These are phyloP conservation scores for Elephas maximus DNA, from an alignment of 2,113 vertebrate genomes.

Conservation along the genomic window DNA sequence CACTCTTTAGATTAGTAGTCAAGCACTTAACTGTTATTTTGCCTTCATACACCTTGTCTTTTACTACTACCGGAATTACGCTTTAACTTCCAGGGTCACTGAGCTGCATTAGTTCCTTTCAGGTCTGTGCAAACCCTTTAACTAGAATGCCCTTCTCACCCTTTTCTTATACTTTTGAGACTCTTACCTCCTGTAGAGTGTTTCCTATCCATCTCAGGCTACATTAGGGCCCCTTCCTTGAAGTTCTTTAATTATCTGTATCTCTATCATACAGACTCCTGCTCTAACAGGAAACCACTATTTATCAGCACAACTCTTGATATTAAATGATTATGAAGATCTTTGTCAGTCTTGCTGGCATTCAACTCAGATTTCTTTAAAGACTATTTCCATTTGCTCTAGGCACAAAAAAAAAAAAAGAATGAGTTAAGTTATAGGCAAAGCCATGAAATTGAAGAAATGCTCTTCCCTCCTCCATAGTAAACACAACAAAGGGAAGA, in stretches of 20 bases:
- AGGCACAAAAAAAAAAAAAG: neutral
- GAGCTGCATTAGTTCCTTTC: neutral
- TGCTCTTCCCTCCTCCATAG: neutral
- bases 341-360: neutral
- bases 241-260: neutral
- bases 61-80: neutral
- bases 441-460: neutral
- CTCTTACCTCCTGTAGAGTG: neutral
- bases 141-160: neutral
- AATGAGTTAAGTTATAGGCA: neutral
- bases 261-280: neutral
- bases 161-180: neutral
- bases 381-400: neutral
- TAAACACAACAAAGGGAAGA: slow-evolving; percentile 6
- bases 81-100: neutral
- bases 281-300: neutral
- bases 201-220: neutral
- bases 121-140: neutral
- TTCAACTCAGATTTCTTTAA: slow-evolving; percentile 19
- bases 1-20: neutral
- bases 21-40: neutral
- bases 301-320: neutral
- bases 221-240: neutral
- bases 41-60: neutral
- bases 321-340: neutral